These are phyloP conservation scores for Drosophila orosa DNA, from an alignment of 1,140 invertebrate genomes.

Conservation along the genomic window DNA sequence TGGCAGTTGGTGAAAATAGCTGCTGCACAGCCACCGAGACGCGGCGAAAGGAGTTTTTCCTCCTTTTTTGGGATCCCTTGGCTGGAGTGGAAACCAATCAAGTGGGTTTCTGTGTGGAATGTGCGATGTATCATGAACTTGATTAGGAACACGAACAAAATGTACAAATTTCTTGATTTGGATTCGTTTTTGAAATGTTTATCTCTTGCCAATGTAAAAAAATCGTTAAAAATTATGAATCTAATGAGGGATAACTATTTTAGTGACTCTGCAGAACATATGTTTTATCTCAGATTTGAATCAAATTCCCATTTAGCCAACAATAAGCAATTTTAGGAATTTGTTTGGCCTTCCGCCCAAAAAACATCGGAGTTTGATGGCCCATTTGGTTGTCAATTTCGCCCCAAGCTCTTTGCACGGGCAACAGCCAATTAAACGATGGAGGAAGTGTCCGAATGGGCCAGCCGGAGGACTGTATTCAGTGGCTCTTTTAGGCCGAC, in stretches of 20 bases:
- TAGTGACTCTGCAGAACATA: not conserved
- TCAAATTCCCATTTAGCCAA: not conserved
- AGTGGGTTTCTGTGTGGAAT: constrained; percentile 7
- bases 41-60: not conserved
- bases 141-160: constrained; percentile 19
- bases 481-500: constrained; percentile 33
- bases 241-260: too few species aligned
- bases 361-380: not conserved
- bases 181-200: not conserved
- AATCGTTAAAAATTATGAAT: not conserved
- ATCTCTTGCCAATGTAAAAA: too few species aligned
- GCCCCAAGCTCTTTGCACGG: not conserved
- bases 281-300: not conserved
- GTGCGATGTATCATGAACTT: constrained; percentile 14
- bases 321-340: not conserved
- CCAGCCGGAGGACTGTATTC: constrained; percentile 1
- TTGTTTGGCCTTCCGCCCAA: not conserved
- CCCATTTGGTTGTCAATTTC: constrained; percentile 17
- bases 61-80: not conserved
- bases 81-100: constrained; percentile 27
- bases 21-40: constrained; percentile 26
- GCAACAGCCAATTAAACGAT: constrained; percentile 29
- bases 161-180: not conserved
- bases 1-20: constrained; percentile 35
- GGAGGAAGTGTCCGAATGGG: constrained; percentile 21